Evolutionary conservation across 2,888 invertebrate species (phyloP), one percentile per base, ranked within the genome.

Genomic region (Amaurobius ferox): DNA sequence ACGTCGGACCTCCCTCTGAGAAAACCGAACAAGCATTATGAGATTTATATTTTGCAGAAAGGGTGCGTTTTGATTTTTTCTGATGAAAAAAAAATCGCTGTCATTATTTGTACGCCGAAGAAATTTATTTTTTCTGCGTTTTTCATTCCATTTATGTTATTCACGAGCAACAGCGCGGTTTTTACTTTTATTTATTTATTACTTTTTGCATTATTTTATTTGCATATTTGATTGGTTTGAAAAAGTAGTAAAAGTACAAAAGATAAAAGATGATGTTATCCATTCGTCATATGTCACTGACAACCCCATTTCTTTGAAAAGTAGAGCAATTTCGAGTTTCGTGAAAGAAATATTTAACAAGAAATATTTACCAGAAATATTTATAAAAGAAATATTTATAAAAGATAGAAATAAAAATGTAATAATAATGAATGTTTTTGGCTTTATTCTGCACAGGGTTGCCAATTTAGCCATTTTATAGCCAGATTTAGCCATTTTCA

Each of bases 21-120:
- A 28, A 29, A 6, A 71, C 68, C 62, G 29, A 76, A 44, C 30
- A 19, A 19, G 67, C 29, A 85, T 85, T 85, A 74, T 77, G 66
- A 85, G 83, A 85, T 85, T 77, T 85, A 85, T 77, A 85, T 72
- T 85, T 85, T 70, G 16, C 30, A 68, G 68, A 40, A 39, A 40
- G 29, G 61, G 11, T 64, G 40, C 44, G 64, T 64, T 64, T 64
- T 29, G 13, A 7, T 6, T 64, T 32, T 68, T 48, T 35, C 23
- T 28, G 13, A 16, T 30, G 5, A 62, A 76, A 79, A 79, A 74
- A 74, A 68, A 68, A 40, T 30, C 19, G 32, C 66, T 39, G 44
- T 70, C 70, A 81, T 81, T 81, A 81, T 81, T 81, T 76, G 81
- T 48, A 55, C 23, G 35, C 30, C 29, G 78, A 70, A 26, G 30